Conservation (phyloP, 2,888 invertebrate species). For the Leucophenga maculata region DNA sequence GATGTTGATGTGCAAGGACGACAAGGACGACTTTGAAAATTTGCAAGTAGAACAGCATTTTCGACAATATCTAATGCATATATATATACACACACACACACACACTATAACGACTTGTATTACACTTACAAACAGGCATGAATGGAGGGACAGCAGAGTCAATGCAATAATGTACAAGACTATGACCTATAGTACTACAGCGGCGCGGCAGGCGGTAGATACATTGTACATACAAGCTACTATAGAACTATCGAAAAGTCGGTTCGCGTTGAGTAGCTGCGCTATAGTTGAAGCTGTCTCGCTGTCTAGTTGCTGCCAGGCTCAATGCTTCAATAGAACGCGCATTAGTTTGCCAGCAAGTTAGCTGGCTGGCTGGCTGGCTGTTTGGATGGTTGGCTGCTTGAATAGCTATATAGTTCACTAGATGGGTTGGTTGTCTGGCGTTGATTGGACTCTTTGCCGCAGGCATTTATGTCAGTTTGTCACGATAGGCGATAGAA, state of each 20-base stretch:
- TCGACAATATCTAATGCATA: neutral
- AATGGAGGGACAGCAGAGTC: neutral
- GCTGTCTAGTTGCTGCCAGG: constrained; percentile 1
- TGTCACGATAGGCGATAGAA: constrained; percentile 55
- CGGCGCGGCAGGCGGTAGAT: constrained; percentile 5
- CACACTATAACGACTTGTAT: neutral
- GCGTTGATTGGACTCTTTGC: constrained; percentile 61
- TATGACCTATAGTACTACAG: neutral
- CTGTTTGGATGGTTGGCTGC: constrained; percentile 14
- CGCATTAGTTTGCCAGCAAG: neutral
- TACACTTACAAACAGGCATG: constrained; percentile 14
- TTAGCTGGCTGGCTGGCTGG: neutral
- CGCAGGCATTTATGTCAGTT: constrained; percentile 63
- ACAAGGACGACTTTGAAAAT: constrained; percentile 32
- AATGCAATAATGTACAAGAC: neutral
- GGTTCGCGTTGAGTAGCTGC: constrained; percentile 17
- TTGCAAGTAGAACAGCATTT: constrained; percentile 15
- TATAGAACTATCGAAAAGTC: constrained; percentile 15
- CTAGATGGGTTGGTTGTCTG: constrained; percentile 44
- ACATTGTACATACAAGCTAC: neutral
- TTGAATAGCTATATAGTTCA: constrained; percentile 8
- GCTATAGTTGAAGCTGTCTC: constrained; percentile 4
- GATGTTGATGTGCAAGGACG: neutral
- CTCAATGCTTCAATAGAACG: neutral
- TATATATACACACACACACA: neutral